These are phyloP conservation scores for Lagopus muta DNA, from an alignment of 2,113 vertebrate genomes.

Conservation along the genomic window DNA sequence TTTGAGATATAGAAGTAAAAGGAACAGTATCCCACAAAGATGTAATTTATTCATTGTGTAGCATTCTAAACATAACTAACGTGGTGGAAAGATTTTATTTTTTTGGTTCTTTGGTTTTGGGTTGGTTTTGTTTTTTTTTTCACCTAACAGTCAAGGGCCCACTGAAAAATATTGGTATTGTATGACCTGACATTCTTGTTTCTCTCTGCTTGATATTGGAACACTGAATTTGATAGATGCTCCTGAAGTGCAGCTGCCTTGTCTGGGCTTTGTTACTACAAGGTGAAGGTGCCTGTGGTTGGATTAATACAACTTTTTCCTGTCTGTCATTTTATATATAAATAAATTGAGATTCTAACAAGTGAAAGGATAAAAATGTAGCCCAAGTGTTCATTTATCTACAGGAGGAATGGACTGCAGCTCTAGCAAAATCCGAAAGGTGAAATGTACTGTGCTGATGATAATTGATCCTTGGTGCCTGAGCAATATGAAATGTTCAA, in stretches of 20 bases:
- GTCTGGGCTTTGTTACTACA: conserved; percentile 46
- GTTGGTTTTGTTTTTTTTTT: not conserved
- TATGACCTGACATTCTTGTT: conserved; percentile 51
- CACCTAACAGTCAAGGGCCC: conserved; percentile 5
- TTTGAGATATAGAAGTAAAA: conserved; percentile 52
- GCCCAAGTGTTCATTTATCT: not conserved
- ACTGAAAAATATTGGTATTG: conserved; percentile 39
- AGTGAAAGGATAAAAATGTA: conserved; percentile 34
- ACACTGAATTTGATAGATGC: conserved; percentile 67
- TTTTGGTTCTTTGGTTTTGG: not conserved
- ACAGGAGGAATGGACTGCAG: not conserved
- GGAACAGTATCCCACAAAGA: conserved; percentile 41
- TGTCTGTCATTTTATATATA: conserved; percentile 63
- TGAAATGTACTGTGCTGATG: conserved; percentile 16
- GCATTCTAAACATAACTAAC: conserved; percentile 55
- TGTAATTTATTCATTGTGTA: conserved; percentile 50
- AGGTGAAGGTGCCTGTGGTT: conserved; percentile 64
- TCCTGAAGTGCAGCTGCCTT: conserved; percentile 58
- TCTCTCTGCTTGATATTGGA: conserved; percentile 62
- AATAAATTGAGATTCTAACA: conserved; percentile 32
- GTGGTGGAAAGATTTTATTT: conserved; percentile 9
- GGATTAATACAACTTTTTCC: conserved; percentile 23
- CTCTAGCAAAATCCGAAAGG: not conserved
- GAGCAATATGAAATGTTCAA: conserved; percentile 48
- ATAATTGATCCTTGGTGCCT: conserved; percentile 36